phyloP scores from a whole-genome alignment of 2,888 invertebrate species.

The Chloroclysta siterata region DNA sequence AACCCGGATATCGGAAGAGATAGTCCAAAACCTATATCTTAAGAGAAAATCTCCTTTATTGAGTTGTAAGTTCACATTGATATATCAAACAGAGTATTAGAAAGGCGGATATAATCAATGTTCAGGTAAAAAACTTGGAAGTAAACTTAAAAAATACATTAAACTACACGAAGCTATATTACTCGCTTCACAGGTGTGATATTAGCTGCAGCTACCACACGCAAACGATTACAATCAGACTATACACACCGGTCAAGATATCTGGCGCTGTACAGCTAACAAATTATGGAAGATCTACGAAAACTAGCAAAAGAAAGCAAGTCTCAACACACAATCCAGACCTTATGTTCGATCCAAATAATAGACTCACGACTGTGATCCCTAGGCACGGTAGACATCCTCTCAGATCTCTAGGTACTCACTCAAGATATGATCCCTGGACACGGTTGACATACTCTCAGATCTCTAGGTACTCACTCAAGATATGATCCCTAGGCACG shows the following conservation, averaged over 20 bases:
- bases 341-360: background rate
- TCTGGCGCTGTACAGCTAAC: background rate
- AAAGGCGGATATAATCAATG: conserved; percentile 5
- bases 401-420: too few relatives aligned
- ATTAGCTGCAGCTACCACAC: background rate
- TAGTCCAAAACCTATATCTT: background rate
- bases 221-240: background rate
- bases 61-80: conserved; percentile 1
- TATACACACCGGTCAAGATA: conserved; percentile 1
- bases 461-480: too few relatives aligned
- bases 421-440: too few relatives aligned
- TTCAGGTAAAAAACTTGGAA: background rate
- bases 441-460: too few relatives aligned
- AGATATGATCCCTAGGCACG: too few relatives aligned
- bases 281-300: conserved; percentile 17
- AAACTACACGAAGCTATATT: background rate
- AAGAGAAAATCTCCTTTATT: background rate
- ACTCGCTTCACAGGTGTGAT: background rate
- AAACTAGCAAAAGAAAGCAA: conserved; percentile 3
- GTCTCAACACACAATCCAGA: conserved; percentile 11
- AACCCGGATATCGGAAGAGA: conserved; percentile 9
- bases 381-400: too few relatives aligned
- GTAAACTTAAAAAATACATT: conserved; percentile 1
- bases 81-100: conserved; percentile 7
- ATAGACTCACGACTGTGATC: too few relatives aligned